phyloP scores from a whole-genome alignment of 1,140 invertebrate genomes.

The Drosophila ercepeae region DNA sequence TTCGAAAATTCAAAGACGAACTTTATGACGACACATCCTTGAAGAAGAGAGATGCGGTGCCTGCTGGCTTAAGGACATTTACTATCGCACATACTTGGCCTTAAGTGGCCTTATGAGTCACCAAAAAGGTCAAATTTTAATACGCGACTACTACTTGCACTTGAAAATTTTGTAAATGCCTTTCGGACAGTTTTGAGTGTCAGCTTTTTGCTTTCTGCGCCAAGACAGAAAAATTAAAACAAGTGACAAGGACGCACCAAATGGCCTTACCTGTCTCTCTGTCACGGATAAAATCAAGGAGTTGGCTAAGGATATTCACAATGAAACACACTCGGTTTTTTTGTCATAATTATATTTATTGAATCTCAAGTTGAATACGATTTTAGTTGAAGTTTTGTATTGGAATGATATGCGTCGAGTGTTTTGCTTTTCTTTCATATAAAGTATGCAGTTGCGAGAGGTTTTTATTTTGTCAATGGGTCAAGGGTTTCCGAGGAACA shows the following conservation, averaged over 20 bases:
- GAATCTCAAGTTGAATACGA: constrained; percentile 69
- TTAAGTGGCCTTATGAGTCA: constrained; percentile 35
- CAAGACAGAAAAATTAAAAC: constrained; percentile 62
- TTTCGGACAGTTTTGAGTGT: constrained; percentile 37
- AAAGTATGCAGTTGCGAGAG: constrained; percentile 65
- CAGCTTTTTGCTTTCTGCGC: constrained; percentile 20
- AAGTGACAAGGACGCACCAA: constrained; percentile 61
- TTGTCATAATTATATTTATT: constrained; percentile 44
- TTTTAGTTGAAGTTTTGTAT: constrained; percentile 54
- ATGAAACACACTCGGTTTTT: not conserved
- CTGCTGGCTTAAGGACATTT: constrained; percentile 38
- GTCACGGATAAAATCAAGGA: constrained; percentile 33
- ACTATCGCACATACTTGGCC: not conserved
- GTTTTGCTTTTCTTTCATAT: constrained; percentile 27
- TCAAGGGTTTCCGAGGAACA: constrained; percentile 35
- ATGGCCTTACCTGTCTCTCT: constrained; percentile 24
- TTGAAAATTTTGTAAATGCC: constrained; percentile 66
- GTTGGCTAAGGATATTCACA: not conserved
- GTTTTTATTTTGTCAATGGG: constrained; percentile 12
- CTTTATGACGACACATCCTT: constrained; percentile 54
- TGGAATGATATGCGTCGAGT: constrained; percentile 70
- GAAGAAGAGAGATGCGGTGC: constrained; percentile 19
- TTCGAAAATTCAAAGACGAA: constrained; percentile 56
- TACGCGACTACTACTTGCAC: constrained; percentile 45
- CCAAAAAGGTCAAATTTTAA: constrained; percentile 59